Base-by-base conservation (phyloP, 2,888 invertebrate genomes). In the Phania funesta region DNA sequence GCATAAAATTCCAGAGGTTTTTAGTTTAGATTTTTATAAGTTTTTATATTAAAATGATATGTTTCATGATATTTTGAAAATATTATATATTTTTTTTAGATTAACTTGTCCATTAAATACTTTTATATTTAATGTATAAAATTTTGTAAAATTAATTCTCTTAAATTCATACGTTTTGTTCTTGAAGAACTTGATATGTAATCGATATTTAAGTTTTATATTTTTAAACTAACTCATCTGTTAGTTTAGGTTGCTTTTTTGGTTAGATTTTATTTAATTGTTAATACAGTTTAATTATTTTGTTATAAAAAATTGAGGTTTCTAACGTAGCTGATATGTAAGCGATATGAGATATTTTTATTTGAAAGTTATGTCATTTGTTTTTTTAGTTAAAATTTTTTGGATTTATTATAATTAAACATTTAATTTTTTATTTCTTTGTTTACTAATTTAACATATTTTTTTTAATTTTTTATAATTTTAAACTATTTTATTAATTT, bases 131-230 rank as follows among this genome's bases (percentile, higher is more conserved):
- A n/a, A n/a, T 44, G 16, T 18, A 16, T 44, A 7, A 7, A 7
- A 44, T 7, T 11, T 16, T 3, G 13, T 38, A 2, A 9, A 32
- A 32, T 38, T 13, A 38, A n/a, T 38, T 44, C 16, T 35, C 22
- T 50, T 74, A 65, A 52, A 56, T 65, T 22, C 64, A 32, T 75
- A 60, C 9, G 8, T 46, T 56, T 38, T 80, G 83, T 80, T 79
- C 83, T 84, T 81, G 24, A 56, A 84, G 83, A 84, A 80, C 84
- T 74, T 84, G 84, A 84, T 84, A 84, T 84, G 84, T 83, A 75
- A 73, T 64, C 29, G 84, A 84, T 84, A 84, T 83, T 68, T 73
- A 64, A 52, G 11, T 26, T 52, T 9, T 64, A n/a, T 46, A 7
- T 8, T 11, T 26, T 52, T 20, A 52, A 26, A 74, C 62, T 77